phyloP scores from a whole-genome alignment of 2,888 invertebrate species.

The Apoda limacodes region DNA sequence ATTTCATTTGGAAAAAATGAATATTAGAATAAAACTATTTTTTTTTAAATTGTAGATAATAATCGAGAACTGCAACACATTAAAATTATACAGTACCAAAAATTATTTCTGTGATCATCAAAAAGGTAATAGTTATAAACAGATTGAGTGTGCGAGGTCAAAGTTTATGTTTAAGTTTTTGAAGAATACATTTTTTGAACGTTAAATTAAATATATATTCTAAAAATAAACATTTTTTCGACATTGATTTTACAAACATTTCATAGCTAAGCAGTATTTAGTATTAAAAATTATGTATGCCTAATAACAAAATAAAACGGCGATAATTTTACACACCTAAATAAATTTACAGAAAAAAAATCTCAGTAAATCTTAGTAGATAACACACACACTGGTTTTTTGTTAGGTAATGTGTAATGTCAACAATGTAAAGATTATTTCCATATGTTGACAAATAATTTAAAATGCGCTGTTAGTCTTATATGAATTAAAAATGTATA shows the following conservation, averaged over 20 bases:
- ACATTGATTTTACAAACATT: conserved; percentile 60
- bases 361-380: too few species aligned
- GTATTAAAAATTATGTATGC: too few species aligned
- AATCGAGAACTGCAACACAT: conserved; percentile 21
- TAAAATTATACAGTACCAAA: conserved; percentile 31
- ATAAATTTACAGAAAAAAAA: too few species aligned
- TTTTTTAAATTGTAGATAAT: conserved; percentile 29
- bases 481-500: conserved; percentile 43
- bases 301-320: conserved; percentile 46
- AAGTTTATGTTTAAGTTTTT: conserved; percentile 58
- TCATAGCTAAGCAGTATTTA: conserved; percentile 64
- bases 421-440: too few species aligned
- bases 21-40: conserved; percentile 33
- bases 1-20: conserved; percentile 33
- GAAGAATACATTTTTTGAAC: conserved; percentile 54
- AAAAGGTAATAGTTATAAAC: conserved; percentile 53
- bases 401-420: too few species aligned
- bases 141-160: conserved; percentile 54
- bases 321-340: too few species aligned
- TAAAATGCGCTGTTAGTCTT: conserved; percentile 51
- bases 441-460: conserved; percentile 19
- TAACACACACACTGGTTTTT: too few species aligned
- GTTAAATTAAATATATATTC: conserved; percentile 37
- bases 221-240: conserved; percentile 48
- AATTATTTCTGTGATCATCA: conserved; percentile 61